Conservation (phyloP, 2,797 vertebrate genomes). For the Poecile montanus region DNA sequence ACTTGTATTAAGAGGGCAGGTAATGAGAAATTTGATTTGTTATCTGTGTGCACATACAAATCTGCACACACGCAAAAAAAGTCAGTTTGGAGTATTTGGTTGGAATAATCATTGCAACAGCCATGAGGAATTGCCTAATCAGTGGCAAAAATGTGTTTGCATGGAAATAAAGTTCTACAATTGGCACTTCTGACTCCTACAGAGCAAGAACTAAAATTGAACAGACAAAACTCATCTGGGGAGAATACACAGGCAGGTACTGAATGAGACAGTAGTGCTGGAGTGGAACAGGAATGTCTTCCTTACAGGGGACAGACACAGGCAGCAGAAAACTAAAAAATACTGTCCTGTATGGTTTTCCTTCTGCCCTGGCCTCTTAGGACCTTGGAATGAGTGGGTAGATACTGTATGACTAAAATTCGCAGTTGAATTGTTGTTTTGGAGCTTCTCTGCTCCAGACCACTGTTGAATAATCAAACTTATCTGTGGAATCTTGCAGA, state of each 20-base stretch:
- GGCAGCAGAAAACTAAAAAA: background rate
- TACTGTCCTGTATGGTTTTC: background rate
- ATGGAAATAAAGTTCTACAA: background rate
- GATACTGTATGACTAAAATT: background rate
- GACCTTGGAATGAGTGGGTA: background rate
- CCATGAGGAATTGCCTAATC: background rate
- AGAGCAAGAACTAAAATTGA: background rate
- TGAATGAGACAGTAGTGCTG: background rate
- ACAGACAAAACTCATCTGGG: background rate
- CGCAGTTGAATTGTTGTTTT: background rate
- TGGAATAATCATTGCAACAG: background rate
- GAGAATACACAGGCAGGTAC: background rate
- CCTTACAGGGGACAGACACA: background rate
- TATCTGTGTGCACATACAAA: rapidly evolving
- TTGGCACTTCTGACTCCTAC: background rate
- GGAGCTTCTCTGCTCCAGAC: background rate
- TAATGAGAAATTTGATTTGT: background rate
- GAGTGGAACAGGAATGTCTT: background rate
- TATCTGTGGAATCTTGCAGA: background rate
- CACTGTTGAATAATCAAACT: background rate
- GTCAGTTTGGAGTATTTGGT: background rate
- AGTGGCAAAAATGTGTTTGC: background rate
- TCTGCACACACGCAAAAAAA: background rate
- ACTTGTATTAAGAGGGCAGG: background rate
- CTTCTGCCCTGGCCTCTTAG: background rate